Evolutionary conservation across 2,888 invertebrate genomes (phyloP).

Genomic region (Teinopalpus imperialis): DNA sequence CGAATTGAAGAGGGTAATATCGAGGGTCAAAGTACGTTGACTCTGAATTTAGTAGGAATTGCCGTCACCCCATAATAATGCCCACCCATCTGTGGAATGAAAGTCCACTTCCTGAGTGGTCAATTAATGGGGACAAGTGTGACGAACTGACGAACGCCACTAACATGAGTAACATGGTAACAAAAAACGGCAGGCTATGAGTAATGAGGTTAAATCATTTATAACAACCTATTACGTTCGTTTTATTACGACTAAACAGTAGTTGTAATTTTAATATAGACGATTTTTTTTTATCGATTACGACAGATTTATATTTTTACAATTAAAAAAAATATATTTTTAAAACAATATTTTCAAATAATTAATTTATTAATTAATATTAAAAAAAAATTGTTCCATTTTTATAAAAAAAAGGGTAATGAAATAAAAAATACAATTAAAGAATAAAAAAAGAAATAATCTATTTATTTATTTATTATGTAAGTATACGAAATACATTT

Average conservation of each 20-base stretch:
- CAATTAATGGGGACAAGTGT: slow-evolving; percentile 63
- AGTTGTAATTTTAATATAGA: too few relatives aligned
- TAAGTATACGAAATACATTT: too few relatives aligned
- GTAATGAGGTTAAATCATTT: slow-evolving; percentile 22
- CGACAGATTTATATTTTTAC: too few relatives aligned
- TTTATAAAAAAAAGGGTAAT: too few relatives aligned
- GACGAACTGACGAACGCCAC: slow-evolving; percentile 32
- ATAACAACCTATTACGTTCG: slow-evolving; percentile 15
- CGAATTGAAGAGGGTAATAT: slow-evolving; percentile 25
- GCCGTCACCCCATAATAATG: slow-evolving; percentile 50
- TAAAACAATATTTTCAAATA: too few relatives aligned
- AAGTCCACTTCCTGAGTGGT: slow-evolving; percentile 69
- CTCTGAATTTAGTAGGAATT: slow-evolving; percentile 36
- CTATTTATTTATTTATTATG: too few relatives aligned
- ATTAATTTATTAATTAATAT: too few relatives aligned
- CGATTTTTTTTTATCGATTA: too few relatives aligned
- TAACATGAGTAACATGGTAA: slow-evolving; percentile 21
- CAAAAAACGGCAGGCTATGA: slow-evolving; percentile 23
- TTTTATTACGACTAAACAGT: slow-evolving; percentile 15
- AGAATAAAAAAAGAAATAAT: too few relatives aligned
- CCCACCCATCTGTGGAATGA: slow-evolving; percentile 63
- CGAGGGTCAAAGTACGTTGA: slow-evolving; percentile 28
- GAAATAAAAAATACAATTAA: too few relatives aligned
- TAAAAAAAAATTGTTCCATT: too few relatives aligned
- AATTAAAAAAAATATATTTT: too few relatives aligned